phyloP scores from a whole-genome alignment of 64 coral and sea anemone species.

The Trachythela sp. region DNA sequence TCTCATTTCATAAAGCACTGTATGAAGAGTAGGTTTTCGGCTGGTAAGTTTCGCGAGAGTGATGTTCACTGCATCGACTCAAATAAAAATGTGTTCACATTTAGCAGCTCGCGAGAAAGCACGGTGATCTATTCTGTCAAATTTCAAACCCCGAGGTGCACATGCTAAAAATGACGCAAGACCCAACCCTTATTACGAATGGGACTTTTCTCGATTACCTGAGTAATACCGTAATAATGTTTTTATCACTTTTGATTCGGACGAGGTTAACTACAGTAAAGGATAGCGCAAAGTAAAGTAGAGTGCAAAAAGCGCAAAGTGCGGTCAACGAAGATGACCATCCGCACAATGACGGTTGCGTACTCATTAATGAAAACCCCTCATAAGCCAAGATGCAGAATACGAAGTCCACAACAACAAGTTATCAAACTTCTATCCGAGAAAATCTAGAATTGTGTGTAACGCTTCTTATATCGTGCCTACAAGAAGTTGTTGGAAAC shows the following conservation, averaged over 20 bases:
- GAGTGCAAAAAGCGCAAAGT: no score
- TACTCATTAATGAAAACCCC: neutral
- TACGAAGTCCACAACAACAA: neutral
- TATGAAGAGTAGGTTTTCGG: constrained; percentile 28
- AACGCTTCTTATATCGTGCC: neutral
- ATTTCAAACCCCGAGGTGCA: constrained; percentile 39
- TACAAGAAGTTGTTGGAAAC: neutral
- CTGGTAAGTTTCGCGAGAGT: neutral
- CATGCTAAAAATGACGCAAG: constrained; percentile 28
- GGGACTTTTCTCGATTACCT: no score
- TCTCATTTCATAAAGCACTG: constrained; percentile 47
- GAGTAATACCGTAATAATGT: no score
- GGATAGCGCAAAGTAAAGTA: no score
- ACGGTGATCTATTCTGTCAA: constrained; percentile 18
- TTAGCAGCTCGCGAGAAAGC: constrained; percentile 8
- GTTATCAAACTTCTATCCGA: neutral
- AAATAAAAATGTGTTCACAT: constrained; percentile 1
- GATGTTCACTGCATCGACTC: constrained; percentile 30
- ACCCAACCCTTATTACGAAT: no score
- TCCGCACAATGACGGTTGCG: neutral
- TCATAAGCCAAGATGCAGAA: no score
- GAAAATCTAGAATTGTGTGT: neutral
- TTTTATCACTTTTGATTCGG: no score
- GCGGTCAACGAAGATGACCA: no score
- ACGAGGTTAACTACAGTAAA: neutral